Evolutionary conservation across 2,113 vertebrate species (phyloP), one percentile per base, ranked within the genome.

Genomic region (Ammodramus savannarum): DNA sequence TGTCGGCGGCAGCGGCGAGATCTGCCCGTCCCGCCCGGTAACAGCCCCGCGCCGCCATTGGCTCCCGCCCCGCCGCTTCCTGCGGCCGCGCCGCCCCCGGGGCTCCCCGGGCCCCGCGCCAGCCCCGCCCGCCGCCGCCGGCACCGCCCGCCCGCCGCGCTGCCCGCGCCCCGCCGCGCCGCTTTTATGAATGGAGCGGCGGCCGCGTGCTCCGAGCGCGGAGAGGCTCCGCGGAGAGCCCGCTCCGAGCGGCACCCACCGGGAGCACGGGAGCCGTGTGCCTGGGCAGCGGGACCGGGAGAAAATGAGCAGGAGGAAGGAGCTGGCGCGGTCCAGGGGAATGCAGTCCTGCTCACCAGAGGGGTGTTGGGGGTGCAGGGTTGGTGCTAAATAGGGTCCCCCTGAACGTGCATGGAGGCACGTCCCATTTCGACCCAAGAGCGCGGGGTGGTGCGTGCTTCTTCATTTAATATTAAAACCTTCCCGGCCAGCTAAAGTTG

Each of bases 121-220:
- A 66, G 63, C 63, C 63, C 63, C 43, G 63, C 43, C 65, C 46
- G 21, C 48, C 91, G 91, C 74, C 57, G 66, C 80, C 80, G 49
- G 93, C 80, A 93, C 89, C 96, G 52, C 78, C 21, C 87, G 95
- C 88, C 68, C 66, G 74, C 43, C 31, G 67, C 52, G 61, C 95
- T 55, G 55, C 68, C 72, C 92, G 93, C 89, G 68, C 96, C 49
- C 20, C 92, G 92, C 84, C 63, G 77, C 69, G 49, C 26, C 0
- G 57, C 57, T 95, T 87, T 97, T 96, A 96, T 97, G 97, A 98
- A 98, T 98, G 97, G 76, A 97, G 95, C 73, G 44, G 88, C 52
- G 89, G 85, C 96, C 89, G 93, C 82, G 94, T 95, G 97, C 81
- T 52, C 54, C n/a, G 65, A 25, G 69, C 3, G 63, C 63, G 13